Evolutionary conservation across 2,113 vertebrate genomes (phyloP).

Genomic region (Noctilio leporinus): DNA sequence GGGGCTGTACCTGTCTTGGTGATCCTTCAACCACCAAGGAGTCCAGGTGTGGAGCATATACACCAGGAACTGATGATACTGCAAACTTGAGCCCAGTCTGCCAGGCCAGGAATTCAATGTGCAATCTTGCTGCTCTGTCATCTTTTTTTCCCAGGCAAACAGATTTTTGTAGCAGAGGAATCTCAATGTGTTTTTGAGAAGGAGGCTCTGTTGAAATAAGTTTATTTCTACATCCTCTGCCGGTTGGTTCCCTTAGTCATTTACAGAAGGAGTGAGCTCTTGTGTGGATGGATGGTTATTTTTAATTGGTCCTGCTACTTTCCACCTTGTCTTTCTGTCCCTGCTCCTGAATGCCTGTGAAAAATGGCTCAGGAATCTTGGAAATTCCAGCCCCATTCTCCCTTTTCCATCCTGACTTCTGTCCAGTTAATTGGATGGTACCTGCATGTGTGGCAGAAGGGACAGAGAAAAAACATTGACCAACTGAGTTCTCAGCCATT

Average conservation of each 20-base stretch:
- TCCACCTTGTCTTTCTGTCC: neutral
- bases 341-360: neutral
- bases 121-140: neutral
- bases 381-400: neutral
- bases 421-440: fast-evolving
- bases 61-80: neutral
- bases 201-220: neutral
- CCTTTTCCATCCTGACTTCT: neutral
- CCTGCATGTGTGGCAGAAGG: neutral
- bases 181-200: neutral
- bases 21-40: neutral
- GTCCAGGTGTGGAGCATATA: fast-evolving
- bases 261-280: neutral
- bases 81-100: too few relatives aligned
- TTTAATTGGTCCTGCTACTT: neutral
- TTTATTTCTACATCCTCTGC: neutral
- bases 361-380: neutral
- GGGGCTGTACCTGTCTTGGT: neutral
- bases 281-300: fast-evolving
- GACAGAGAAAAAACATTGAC: neutral
- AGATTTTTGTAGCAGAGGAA: neutral
- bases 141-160: neutral
- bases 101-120: neutral
- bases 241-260: neutral
- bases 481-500: neutral